Evolutionary conservation across 1,140 invertebrate species (phyloP), one percentile per base, ranked within the genome.

Genomic region (Penaeus indicus): DNA sequence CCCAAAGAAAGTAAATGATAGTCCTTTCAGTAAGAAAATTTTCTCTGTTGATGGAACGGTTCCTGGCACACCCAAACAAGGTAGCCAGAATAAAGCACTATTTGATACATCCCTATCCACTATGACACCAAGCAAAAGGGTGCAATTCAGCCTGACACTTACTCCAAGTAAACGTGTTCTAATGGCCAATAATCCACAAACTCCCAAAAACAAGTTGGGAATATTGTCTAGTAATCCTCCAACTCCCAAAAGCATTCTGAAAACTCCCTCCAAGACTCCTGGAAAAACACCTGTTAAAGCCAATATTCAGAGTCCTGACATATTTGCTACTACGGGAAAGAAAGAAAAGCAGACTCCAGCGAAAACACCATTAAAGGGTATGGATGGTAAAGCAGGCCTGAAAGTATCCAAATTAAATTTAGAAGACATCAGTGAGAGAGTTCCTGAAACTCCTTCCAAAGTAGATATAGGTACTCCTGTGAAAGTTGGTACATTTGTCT

Each of bases 191-290:
- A 86, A 27, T 19, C 72, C 87, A 84, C 38, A 63, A 54, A 88
- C 87, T 25, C 87, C 87, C 42, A 88, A 63, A n/a, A 88, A 61
- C 64, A 79, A 42, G 11, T 27, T 83, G 27, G 63, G 63, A 38
- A 83, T 32, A 72, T 61, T 38, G 47, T 67, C 61, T n/a, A 27
- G 62, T 18, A 38, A 60, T 79, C 69, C 60, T 32, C 60, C 54
- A 67, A 83, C 86, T n/a, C 80, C 86, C n/a, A 75, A 78, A 19
- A 84, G 86, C n/a, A 88, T 84, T 62, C 60, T 84, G n/a, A 88
- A 88, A 78, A 88, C 88, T 69, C 83, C 88, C 25, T 38, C 21
- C 19, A 87, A 81, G 42, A 81, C 85, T 67, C 62, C 85, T 54
- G 27, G 42, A 67, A 85, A 89, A 72, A 89, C 87, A 22, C 87